Conservation (phyloP, 2,888 invertebrate genomes). For the Tetanocera ferruginea region DNA sequence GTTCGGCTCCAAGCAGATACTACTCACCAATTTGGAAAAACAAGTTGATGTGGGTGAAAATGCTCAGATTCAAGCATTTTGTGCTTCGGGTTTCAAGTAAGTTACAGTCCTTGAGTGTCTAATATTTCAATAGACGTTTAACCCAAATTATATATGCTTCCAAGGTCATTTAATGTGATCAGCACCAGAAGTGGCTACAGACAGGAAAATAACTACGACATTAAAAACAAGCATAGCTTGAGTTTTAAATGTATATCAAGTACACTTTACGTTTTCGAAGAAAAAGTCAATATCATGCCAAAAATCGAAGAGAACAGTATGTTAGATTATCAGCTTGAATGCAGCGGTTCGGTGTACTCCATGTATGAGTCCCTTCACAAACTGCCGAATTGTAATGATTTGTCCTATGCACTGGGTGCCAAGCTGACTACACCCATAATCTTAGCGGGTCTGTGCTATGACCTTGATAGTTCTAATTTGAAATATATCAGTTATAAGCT, state of each 20-base stretch:
- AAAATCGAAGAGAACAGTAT: neutral
- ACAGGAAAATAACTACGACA: neutral
- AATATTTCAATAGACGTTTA: too few species aligned
- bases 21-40: neutral
- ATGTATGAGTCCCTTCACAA: neutral
- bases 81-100: neutral
- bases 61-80: neutral
- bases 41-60: neutral
- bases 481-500: conserved; percentile 20
- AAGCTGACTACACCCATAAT: conserved; percentile 4
- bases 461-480: neutral
- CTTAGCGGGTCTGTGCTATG: conserved; percentile 23
- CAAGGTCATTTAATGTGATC: too few species aligned
- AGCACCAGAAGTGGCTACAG: too few species aligned
- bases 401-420: conserved; percentile 13
- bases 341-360: neutral
- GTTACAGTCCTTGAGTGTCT: neutral
- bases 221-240: neutral
- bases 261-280: neutral
- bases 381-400: neutral
- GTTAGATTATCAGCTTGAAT: neutral
- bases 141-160: too few species aligned
- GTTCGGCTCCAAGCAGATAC: conserved; percentile 8
- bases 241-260: neutral
- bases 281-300: neutral